Evolutionary conservation across 2,797 vertebrate species (phyloP), one percentile per base, ranked within the genome.

Genomic region (Alca torda): DNA sequence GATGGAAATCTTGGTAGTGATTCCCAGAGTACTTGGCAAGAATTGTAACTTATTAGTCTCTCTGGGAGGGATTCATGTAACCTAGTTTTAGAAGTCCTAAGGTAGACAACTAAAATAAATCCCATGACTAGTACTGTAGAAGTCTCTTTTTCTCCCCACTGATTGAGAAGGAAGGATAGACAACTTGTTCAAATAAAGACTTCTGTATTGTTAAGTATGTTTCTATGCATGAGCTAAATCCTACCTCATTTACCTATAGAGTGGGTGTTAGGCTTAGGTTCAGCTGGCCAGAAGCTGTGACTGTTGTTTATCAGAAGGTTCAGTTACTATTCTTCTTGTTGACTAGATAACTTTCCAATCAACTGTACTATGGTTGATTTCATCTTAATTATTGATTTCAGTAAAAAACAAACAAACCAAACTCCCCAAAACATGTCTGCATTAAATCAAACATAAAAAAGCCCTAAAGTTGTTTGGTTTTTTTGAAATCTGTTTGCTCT

Each of bases 11-110:
- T 80, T 72, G 37, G 26, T 93, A 35, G 65, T 51, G 87, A 81
- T 91, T 97, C 78, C 64, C 68, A 70, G 75, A 2, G 25, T 70
- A 46, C 45, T 83, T 85, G 72, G 50, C 64, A 96, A 77, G 72
- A 84, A 67, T 48, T 53, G 50, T 87, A 61, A 57, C 28, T 80
- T 74, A 31, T 7, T 77, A 51, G 16, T 68, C 46, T 61, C 33
- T 46, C 23, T 90, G 83, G 41, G 69, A 90, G 56, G 31, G 48
- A 46, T 86, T 86, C 23, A 7, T 78, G 10, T 82, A 85, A 85
- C 87, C 89, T 73, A 56, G 19, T 70, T 92, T 33, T 65, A 56
- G 19, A 60, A 83, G 43, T 92, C 51, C 20, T 91, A 33, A 73
- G n/a, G 61, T 78, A 76, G 63, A 45, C 35, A 83, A 33, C 50